Percentiles rank a stretch among this genome's conserved stretches.
These are phyloP conservation scores for Struthio camelus DNA, from an alignment of 2,113 vertebrate genomes.

Conservation along the genomic window DNA sequence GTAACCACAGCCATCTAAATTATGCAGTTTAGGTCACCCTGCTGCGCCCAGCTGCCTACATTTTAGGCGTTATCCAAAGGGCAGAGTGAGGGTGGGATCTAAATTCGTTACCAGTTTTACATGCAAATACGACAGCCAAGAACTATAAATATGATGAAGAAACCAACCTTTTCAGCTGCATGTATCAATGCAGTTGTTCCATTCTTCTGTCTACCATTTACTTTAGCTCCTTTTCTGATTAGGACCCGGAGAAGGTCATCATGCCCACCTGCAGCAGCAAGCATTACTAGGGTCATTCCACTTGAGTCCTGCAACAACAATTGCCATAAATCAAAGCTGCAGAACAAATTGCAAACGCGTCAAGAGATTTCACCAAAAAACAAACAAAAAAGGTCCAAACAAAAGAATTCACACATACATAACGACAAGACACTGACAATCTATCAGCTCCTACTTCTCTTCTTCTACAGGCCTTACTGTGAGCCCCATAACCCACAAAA, in stretches of 20 bases:
- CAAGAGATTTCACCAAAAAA: background rate
- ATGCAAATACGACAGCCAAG: background rate
- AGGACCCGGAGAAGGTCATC: conserved; percentile 93
- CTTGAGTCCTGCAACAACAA: conserved; percentile 84
- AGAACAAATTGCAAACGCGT: background rate
- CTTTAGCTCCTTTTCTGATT: conserved; percentile 91
- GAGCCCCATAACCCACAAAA: background rate
- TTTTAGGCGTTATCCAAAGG: background rate
- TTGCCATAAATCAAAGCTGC: background rate
- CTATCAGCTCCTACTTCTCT: background rate
- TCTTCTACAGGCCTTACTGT: background rate
- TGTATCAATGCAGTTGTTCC: conserved; percentile 96
- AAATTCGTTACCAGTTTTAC: background rate
- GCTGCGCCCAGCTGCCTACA: background rate
- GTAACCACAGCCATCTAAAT: background rate
- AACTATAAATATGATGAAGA: background rate
- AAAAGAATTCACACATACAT: background rate
- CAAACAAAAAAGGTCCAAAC: background rate
- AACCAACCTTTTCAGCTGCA: conserved; percentile 91
- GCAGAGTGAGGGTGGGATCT: background rate
- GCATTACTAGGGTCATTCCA: conserved; percentile 95
- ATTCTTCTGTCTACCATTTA: conserved; percentile 91
- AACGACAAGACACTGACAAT: background rate
- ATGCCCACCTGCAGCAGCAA: conserved; percentile 93
- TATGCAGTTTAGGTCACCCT: background rate